Base-by-base conservation (phyloP, 2,888 invertebrate genomes). In the Drosophila paranaensis region DNA sequence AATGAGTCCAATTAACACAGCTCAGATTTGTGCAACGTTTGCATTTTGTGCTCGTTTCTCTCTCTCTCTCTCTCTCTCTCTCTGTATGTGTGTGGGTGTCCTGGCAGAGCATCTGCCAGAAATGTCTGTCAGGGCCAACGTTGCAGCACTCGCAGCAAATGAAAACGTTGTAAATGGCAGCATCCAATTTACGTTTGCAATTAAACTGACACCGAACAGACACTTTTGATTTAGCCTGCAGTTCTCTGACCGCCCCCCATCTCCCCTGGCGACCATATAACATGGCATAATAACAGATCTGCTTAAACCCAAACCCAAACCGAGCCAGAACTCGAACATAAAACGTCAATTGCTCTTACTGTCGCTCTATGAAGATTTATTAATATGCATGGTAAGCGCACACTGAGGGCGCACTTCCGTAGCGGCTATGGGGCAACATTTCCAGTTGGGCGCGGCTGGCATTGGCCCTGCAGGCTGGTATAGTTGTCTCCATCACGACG, bases 181-280 rank as follows among this genome's bases (percentile, higher is more conserved):
- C 90, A 89, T 90, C 89, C 90, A 89, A 89, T 89, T 89, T 90
- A 88, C 89, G 90, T 88, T 89, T 82, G 90, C 89, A 89, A 89
- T 89, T 90, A 89, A 89, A 90, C 90, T 90, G 90, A 89, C 90
- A 90, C 90, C 86, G 79, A 89, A 84, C 90, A 89, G 90, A 90
- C 89, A 89, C 86, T 88, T 86, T 80, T 90, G 89, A 89, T 90
- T 90, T 90, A 75, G 89, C 83, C 74, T 69, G 71, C 69, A 68
- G 65, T 53, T 61, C 37, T 45, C 60, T 27, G 40, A 25, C 53
- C 53, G 20, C 53, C 25, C 13, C 20, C 20, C 40, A 55, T n/a
- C 55, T 56, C 50, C 50, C 33, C 1, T 16, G 63, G n/a, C 48
- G 30, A 50, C 63, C 63, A 74, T 74, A 68, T 58, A 74, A 65